Evolutionary conservation across 2,797 vertebrate genomes (phyloP).

Genomic region (Sebastiscus tertius): DNA sequence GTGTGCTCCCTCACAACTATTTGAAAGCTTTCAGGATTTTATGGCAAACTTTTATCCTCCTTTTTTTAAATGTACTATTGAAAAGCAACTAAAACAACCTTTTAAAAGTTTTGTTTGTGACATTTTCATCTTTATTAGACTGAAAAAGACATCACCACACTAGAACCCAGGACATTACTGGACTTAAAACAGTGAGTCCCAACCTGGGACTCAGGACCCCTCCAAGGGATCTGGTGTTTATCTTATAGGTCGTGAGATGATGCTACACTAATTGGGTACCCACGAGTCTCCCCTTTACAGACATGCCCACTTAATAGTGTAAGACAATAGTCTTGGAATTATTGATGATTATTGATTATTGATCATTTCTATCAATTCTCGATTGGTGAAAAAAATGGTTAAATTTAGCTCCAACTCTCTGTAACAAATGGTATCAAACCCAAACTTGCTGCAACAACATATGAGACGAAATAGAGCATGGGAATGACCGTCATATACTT

Average conservation of each 20-base stretch:
- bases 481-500: too few relatives aligned
- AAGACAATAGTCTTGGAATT: too few relatives aligned
- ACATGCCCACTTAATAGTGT: too few relatives aligned
- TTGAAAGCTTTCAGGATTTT: neutral
- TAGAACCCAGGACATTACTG: neutral
- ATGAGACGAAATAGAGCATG: too few relatives aligned
- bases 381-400: too few relatives aligned
- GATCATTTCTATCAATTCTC: too few relatives aligned
- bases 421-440: too few relatives aligned
- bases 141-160: neutral
- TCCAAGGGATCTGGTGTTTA: neutral
- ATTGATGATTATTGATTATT: too few relatives aligned
- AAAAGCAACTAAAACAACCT: neutral
- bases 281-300: too few relatives aligned
- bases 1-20: neutral
- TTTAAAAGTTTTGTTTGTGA: neutral
- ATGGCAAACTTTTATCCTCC: neutral
- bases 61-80: neutral
- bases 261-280: neutral
- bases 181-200: neutral
- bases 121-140: neutral
- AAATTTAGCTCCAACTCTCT: too few relatives aligned
- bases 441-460: too few relatives aligned
- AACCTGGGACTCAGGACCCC: neutral
- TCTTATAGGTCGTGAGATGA: neutral